Conservation (phyloP, 2,797 vertebrate species). For the Ceryle rudis region DNA sequence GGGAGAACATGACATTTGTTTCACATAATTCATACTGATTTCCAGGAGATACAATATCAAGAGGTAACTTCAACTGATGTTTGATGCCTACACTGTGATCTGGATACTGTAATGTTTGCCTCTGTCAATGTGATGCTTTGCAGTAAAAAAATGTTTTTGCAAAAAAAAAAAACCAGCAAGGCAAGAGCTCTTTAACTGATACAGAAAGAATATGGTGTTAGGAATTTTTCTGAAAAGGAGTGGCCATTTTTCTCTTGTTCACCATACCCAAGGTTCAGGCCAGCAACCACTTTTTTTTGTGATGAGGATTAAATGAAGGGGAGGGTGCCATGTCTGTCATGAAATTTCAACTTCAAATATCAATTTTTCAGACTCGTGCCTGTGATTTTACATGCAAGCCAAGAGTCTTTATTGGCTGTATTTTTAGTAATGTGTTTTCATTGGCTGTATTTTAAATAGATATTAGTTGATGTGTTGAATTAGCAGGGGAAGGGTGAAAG, state of each 20-base stretch:
- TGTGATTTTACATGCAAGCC: background rate
- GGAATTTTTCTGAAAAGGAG: background rate
- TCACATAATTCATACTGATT: slow-evolving; percentile 1
- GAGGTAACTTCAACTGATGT: background rate
- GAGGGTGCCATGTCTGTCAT: accelerated
- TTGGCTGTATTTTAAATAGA: background rate
- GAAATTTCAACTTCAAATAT: background rate
- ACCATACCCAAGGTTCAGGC: background rate
- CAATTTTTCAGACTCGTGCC: background rate
- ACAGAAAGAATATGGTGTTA: background rate
- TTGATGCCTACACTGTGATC: background rate
- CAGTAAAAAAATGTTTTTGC: background rate
- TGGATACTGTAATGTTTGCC: background rate
- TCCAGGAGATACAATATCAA: background rate
- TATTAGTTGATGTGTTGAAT: background rate
- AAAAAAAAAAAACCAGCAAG: background rate
- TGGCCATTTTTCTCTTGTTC: background rate
- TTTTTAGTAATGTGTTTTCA: background rate
- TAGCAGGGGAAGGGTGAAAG: background rate
- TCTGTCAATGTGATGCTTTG: background rate
- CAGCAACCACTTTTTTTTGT: background rate
- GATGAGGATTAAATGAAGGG: background rate
- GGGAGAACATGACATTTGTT: background rate
- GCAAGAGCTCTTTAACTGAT: background rate
- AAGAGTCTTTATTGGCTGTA: background rate